Evolutionary conservation across 1,140 invertebrate species (phyloP), one percentile per base, ranked within the genome.

Genomic region (Drosophila obscura): DNA sequence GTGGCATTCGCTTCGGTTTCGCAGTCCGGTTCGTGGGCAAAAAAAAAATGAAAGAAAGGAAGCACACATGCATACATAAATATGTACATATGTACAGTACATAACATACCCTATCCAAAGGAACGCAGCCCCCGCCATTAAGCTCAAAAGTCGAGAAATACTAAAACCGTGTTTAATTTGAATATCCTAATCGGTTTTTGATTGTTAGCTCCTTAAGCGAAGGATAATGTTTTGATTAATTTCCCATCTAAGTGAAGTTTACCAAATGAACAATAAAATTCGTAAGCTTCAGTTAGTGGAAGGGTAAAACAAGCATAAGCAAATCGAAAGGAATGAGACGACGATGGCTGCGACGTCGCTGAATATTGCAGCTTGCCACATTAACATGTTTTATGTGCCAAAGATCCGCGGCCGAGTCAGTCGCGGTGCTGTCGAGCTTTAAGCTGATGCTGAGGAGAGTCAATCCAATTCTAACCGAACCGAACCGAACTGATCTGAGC

Each of bases 361-460:
- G 35, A 41, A 79, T 69, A 59, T 85, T 85, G 81, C 82, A 85
- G 82, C 82, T 85, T 85, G 81, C 81, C 80, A 85, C 77, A 85
- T 84, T 80, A 80, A 85, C 81, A 73, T 77, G 80, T 77, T 84
- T 84, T 80, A 84, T 78, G 80, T 64, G 64, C 57, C 73, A 43
- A 49, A 56, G 41, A 72, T 59, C 61, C 46, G 57, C 22, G 41
- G 56, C 22, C 59, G n/a, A 28, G 26, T 26, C 26, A 43, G 64
- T 13, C 4, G 35, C 35, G 28, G 2, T 31, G 28, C 8, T 31
- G 28, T 31, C 28, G 28, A 31, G 31, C 28, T 28, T 28, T 5
- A 35, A 8, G 9, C 31, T 35, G 31, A 4, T 11, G 31, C 31
- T 9, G 26, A 35, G 2, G 28, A 2, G 35, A 11, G 35, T 39